phyloP scores from a whole-genome alignment of 1,140 invertebrate species.

The Hycleus phaleratus region DNA sequence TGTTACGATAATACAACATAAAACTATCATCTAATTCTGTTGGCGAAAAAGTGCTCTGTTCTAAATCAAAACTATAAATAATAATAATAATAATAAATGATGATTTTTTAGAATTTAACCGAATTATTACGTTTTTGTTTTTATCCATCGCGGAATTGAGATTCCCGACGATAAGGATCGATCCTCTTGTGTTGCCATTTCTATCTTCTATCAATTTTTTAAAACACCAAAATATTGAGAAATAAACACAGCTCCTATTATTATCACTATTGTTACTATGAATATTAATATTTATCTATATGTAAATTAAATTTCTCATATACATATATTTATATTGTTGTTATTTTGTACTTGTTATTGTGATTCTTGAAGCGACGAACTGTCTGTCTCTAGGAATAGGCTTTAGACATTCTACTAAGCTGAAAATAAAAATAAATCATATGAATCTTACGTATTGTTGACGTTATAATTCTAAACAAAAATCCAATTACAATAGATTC shows the following conservation, averaged over 20 bases:
- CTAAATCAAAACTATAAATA: conserved; percentile 56
- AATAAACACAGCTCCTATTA: not conserved
- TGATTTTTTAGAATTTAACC: not conserved
- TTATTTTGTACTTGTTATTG: conserved; percentile 9
- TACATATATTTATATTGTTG: conserved; percentile 7
- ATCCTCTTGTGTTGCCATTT: conserved; percentile 42
- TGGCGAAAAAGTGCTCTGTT: conserved; percentile 57
- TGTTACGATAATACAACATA: conserved; percentile 41
- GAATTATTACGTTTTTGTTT: conserved; percentile 39
- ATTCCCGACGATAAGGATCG: conserved; percentile 45
- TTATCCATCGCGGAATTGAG: conserved; percentile 53
- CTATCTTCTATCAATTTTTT: conserved; percentile 11
- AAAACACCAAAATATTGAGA: not conserved
- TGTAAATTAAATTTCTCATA: not conserved
- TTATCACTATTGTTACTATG: not conserved
- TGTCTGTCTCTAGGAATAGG: conserved; percentile 28
- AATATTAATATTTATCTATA: conserved; percentile 3
- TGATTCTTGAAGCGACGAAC: not conserved
- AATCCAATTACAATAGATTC: too few relatives aligned
- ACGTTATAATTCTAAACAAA: not conserved
- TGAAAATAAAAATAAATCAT: conserved; percentile 28
- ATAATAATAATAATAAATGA: not conserved
- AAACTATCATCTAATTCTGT: conserved; percentile 63
- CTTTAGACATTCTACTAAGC: conserved; percentile 32
- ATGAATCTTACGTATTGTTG: conserved; percentile 18